phyloP scores from a whole-genome alignment of 2,113 vertebrate species.

The Serinus canaria region DNA sequence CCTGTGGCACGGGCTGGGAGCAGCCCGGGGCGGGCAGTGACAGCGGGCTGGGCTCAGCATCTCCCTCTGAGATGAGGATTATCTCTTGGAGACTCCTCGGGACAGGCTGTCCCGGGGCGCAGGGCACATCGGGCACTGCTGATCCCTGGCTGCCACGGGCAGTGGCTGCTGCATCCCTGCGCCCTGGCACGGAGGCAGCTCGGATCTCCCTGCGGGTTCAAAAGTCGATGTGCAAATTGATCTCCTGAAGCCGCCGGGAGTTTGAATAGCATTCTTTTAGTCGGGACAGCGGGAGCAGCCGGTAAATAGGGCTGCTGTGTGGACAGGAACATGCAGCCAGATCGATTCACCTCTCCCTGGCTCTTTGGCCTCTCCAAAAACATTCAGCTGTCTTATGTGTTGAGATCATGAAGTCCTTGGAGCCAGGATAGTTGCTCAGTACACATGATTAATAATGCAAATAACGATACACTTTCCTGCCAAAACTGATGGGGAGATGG shows the following conservation, averaged over 20 bases:
- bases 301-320: background rate
- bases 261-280: background rate
- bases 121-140: background rate
- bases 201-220: background rate
- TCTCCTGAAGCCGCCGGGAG: background rate
- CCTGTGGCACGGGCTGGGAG: slow-evolving; percentile 10
- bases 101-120: background rate
- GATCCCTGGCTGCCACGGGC: background rate
- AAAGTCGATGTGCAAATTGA: slow-evolving; percentile 7
- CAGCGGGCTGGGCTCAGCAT: background rate
- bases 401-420: background rate
- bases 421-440: background rate
- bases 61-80: background rate
- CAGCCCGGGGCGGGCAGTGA: background rate
- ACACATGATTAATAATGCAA: background rate
- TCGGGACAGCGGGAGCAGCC: background rate
- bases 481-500: background rate
- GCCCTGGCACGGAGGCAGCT: background rate
- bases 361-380: background rate
- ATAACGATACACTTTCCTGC: background rate
- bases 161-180: background rate
- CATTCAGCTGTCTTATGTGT: background rate
- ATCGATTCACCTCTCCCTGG: background rate
- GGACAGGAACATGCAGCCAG: background rate
- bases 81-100: background rate